Base-by-base conservation (phyloP, 2,888 invertebrate genomes). In the Tipula vernalis region DNA sequence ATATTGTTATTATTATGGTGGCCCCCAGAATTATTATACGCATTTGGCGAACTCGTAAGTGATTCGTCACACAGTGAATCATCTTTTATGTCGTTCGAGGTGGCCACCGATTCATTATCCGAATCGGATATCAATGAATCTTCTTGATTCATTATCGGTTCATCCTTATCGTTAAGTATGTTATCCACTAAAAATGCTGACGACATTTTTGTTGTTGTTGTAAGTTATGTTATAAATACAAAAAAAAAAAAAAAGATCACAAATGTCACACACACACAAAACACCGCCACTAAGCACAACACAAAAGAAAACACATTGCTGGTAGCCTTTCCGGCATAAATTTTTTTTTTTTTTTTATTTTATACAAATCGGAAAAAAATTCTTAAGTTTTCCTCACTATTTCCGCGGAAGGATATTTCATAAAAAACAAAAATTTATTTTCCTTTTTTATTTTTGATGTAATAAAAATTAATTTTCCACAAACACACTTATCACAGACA, bases 141-240 rank as follows among this genome's bases (percentile, higher is more conserved):
- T 42, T 88, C 88, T 87, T 88, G 88, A 83, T 88, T 88, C 71
- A 71, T 71, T 28, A 71, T 71, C 87, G 88, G 88, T 86, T 88
- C 89, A 86, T 89, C 89, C 88, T 90, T 91, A 87, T 90, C 91
- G 89, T 91, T 91, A 87, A 91, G 89, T 88, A 91, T 89, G 88
- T 91, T 91, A 89, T 91, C 91, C 88, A 91, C 90, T 88, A 91
- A 89, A 87, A 91, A 91, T 71, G 91, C 90, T 87, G 91, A 91
- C 89, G 91, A 91, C 91, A 91, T 91, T 87, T 87, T 88, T 5
- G n/a, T 28, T 28, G 0, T 28, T 28, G 1, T 28, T 28, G 28
- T 28, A 1, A 28, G 28, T 28, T 18, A 28, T n/a, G 8, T 71
- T 0, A 28, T 71, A 71, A 71, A 71, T 28, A n/a, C n/a, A 5